Evolutionary conservation across 2,888 invertebrate genomes (phyloP), one percentile per base, ranked within the genome.

Genomic region (Epicampocera succincta): DNA sequence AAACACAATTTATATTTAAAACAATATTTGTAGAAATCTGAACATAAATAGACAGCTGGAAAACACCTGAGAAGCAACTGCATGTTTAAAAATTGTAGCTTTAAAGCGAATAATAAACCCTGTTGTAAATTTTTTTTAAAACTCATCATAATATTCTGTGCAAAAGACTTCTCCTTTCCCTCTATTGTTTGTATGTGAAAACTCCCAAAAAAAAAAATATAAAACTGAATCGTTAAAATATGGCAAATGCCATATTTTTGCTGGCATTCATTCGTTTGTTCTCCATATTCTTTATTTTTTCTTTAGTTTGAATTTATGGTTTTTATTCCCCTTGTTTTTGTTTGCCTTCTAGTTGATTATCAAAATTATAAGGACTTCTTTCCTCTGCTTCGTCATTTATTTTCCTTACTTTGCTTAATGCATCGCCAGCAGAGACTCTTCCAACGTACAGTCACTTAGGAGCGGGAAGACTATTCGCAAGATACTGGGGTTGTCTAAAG

Each of bases 311-410:
- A 29, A 25, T 11, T 60, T 58, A 60, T 13, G 13, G 40, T 33
- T 65, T 63, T n/a, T 29, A 5, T 5, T 17, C 13, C 8, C 21
- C 46, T 17, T 52, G 17, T 21, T 65, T 66, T 66, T 9, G 3
- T 33, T 9, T 33, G 3, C 8, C 19, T 42, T 76, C 42, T 3
- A 54, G 46, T 50, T 52, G 65, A 66, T 77, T 63, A 77, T 82
- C 46, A 69, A 82, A 82, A 74, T 82, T 74, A 74, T 74, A 48
- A 71, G 29, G 69, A 74, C 42, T 65, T 56, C 65, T 74, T 46
- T 38, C 50, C 60, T 48, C 33, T 38, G 46, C 44, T 11, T 42
- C 72, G 61, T 17, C 40, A 54, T 60, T 68, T 58, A n/a, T 46
- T 33, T 13, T 44, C 42, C 42, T 42, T 12, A 1, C 19, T 48